Base-by-base conservation (phyloP, 2,113 vertebrate species). In the Haemorhous mexicanus region DNA sequence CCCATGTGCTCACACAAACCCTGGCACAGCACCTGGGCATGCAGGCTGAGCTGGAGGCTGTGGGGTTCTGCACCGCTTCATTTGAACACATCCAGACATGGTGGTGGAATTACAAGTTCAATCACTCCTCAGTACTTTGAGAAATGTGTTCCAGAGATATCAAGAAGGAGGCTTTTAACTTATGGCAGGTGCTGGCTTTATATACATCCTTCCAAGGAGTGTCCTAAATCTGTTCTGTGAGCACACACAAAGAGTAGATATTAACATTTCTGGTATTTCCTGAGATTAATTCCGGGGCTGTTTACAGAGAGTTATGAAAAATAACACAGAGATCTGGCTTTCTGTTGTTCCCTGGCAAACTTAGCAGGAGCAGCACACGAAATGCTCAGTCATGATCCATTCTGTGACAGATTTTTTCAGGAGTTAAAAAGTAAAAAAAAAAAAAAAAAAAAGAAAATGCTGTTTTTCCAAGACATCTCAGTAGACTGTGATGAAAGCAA, bases 171-270 rank as follows among this genome's bases (percentile, higher is more conserved):
- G 0, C 47, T 95, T 82, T 72, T 46, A 84, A 87, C 44, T 84
- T 27, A 74, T 6, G 55, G 74, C 70, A 95, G 95, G 59, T 44
- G 28, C 13, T 91, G 1, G 5, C 15, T 95, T 69, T 74, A 50
- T 43, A 73, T 35, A 70, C 55, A 75, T 79, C 39, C 55, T 79
- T 87, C 89, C 93, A 93, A 43, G 46, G 66, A 78, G 30, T 70
- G 74, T 50, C 84, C 87, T 85, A 69, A 95, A 90, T 93, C 66
- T 91, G 78, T 73, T 89, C 74, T 74, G 50, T 58, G 75, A 91
- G 77, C 53, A 16, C 28, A 62, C n/a, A 76, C 46, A 53, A 49
- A 73, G 66, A 68, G 56, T 16, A 35, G 58, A 27, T 63, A 80
- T 64, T 85, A 90, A 58, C 53, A 90, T 85, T 87, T 83, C 58